phyloP scores from a whole-genome alignment of 2,888 invertebrate genomes.

The Eupithecia inturbata region DNA sequence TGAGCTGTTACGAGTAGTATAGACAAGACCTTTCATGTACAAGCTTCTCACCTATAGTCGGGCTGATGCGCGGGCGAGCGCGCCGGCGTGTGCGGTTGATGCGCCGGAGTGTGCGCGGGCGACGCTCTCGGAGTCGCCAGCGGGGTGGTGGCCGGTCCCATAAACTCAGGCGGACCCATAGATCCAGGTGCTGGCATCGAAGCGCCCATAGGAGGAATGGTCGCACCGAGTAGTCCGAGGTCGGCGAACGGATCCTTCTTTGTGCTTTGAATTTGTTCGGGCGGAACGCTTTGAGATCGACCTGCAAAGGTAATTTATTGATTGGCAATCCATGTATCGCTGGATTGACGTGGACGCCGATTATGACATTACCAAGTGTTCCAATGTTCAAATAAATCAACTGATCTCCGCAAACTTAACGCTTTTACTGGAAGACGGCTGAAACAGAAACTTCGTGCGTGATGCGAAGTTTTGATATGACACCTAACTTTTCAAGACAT shows the following conservation, averaged over 20 bases:
- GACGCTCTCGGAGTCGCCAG: conserved; percentile 65
- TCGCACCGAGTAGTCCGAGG: conserved; percentile 78
- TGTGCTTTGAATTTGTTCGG: conserved; percentile 72
- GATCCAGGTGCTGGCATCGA: conserved; percentile 25
- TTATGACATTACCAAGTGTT: neutral
- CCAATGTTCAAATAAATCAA: too few relatives aligned
- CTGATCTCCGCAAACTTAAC: too few relatives aligned
- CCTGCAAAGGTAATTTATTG: conserved; percentile 45
- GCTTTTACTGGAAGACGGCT: neutral
- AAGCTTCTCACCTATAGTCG: conserved; percentile 69
- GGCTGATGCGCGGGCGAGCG: conserved; percentile 76
- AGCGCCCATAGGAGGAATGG: conserved; percentile 35
- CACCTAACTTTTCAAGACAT: too few relatives aligned
- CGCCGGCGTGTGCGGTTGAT: conserved; percentile 63
- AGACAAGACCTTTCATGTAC: too few relatives aligned
- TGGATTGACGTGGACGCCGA: neutral
- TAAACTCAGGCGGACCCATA: conserved; percentile 34
- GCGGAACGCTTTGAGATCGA: conserved; percentile 69
- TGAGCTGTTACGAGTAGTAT: neutral
- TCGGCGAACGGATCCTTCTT: conserved; percentile 90
- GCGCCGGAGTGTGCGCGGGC: conserved; percentile 69
- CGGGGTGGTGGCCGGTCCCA: conserved; percentile 49
- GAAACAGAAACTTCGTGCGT: too few relatives aligned
- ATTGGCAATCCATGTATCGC: neutral
- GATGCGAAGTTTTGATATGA: too few relatives aligned